Evolutionary conservation across 2,888 invertebrate species (phyloP).

Genomic region (Macaria notata): DNA sequence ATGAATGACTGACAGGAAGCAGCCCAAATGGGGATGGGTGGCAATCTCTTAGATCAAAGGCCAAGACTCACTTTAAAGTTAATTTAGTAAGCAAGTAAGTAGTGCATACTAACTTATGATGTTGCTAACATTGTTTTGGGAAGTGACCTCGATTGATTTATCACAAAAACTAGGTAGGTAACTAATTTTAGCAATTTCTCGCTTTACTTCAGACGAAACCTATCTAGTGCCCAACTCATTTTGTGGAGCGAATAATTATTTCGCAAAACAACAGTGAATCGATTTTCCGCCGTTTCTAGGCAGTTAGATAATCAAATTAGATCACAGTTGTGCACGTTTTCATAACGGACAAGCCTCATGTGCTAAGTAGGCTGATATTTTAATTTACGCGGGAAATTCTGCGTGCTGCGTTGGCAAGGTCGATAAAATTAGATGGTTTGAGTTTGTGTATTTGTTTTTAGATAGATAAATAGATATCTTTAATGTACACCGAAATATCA

Average conservation of each 20-base stretch:
- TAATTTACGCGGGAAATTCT: conserved; percentile 13
- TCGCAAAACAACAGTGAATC: conserved; percentile 27
- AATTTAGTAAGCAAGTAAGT: too few species aligned
- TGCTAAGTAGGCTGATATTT: conserved; percentile 26
- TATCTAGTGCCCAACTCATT: conserved; percentile 9
- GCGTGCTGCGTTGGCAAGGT: conserved; percentile 6
- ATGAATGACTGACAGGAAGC: too few species aligned
- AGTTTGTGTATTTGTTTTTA: not conserved
- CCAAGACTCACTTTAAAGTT: too few species aligned
- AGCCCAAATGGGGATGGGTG: too few species aligned
- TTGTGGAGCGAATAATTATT: conserved; percentile 23
- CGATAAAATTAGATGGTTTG: not conserved
- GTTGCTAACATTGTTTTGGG: too few species aligned
- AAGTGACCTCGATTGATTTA: too few species aligned
- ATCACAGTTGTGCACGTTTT: conserved; percentile 31
- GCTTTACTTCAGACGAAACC: not conserved
- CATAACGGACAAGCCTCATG: conserved; percentile 32
- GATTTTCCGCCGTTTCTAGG: conserved; percentile 30
- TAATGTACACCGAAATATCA: too few species aligned
- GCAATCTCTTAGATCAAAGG: too few species aligned
- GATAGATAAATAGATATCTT: too few species aligned
- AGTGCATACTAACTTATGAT: too few species aligned
- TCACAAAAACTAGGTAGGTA: too few species aligned
- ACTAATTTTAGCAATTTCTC: not conserved
- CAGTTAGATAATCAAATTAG: conserved; percentile 34